Evolutionary conservation across 1,140 invertebrate species (phyloP).

Genomic region (Drosophila sproati): DNA sequence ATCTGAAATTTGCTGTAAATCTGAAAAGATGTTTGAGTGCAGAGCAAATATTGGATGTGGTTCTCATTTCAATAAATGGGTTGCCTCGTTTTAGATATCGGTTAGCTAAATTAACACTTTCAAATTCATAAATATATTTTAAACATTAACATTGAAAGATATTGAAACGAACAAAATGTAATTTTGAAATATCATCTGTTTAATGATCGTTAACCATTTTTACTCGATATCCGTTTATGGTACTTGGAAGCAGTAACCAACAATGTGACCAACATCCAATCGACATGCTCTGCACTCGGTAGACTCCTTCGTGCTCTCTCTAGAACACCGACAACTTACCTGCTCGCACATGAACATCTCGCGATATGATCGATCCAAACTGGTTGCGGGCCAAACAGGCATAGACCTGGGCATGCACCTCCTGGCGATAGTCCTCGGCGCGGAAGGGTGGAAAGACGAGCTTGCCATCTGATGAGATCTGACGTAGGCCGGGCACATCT

Average conservation of each 20-base stretch:
- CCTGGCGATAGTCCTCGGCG: constrained; percentile 95
- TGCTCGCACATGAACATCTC: constrained; percentile 96
- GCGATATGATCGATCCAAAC: constrained; percentile 94
- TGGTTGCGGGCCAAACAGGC: constrained; percentile 95
- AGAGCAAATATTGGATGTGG: constrained; percentile 36
- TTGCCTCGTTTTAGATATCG: not conserved
- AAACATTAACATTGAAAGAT: not conserved
- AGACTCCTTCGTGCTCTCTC: constrained; percentile 24
- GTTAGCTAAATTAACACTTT: not conserved
- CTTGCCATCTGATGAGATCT: constrained; percentile 95
- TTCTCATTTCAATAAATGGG: not conserved
- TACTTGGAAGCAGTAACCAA: no score
- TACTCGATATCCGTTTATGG: no score
- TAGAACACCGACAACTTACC: constrained; percentile 88
- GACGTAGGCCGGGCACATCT: constrained; percentile 94
- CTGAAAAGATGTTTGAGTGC: constrained; percentile 48
- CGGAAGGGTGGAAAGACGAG: constrained; percentile 97
- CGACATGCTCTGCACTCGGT: constrained; percentile 42
- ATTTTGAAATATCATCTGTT: not conserved
- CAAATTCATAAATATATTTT: not conserved
- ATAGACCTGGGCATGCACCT: constrained; percentile 97
- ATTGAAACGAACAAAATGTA: not conserved
- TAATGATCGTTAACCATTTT: no score
- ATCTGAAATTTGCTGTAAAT: constrained; percentile 46
- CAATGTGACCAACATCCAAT: constrained; percentile 3